Evolutionary conservation across 2,113 vertebrate genomes (phyloP).

Genomic region (Lipotes vexillifer): DNA sequence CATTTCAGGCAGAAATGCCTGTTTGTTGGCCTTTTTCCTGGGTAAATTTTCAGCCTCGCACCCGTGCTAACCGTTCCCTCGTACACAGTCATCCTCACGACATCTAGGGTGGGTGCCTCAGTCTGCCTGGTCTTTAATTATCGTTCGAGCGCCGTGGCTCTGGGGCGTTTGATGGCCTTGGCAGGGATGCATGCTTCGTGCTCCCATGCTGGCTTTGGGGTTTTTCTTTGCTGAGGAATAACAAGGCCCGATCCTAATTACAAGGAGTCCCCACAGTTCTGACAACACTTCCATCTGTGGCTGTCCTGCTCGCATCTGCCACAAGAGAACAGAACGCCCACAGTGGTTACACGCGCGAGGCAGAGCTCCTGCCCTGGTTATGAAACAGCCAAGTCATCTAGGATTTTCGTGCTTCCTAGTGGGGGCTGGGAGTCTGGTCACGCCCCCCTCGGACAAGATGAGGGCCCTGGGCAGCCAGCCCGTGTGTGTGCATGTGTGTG

Average conservation of each 20-base stretch:
- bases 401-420: too few relatives aligned
- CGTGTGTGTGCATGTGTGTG: accelerated
- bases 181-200: accelerated
- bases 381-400: accelerated
- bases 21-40: neutral
- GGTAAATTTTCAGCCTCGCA: neutral
- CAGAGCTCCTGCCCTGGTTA: neutral
- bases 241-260: neutral
- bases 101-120: accelerated
- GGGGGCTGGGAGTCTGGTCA: neutral
- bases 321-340: neutral
- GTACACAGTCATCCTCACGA: accelerated
- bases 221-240: neutral
- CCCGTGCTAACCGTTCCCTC: accelerated
- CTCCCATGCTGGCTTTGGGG: neutral
- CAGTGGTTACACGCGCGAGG: neutral
- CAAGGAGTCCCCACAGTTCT: neutral
- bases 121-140: neutral
- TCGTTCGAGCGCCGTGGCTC: accelerated
- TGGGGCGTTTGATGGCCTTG: too few relatives aligned
- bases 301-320: neutral
- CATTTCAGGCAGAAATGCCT: neutral
- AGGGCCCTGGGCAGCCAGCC: neutral
- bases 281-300: neutral
- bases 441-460: neutral